phyloP scores from a whole-genome alignment of 2,888 invertebrate species.

The Leucophora obtusa region DNA sequence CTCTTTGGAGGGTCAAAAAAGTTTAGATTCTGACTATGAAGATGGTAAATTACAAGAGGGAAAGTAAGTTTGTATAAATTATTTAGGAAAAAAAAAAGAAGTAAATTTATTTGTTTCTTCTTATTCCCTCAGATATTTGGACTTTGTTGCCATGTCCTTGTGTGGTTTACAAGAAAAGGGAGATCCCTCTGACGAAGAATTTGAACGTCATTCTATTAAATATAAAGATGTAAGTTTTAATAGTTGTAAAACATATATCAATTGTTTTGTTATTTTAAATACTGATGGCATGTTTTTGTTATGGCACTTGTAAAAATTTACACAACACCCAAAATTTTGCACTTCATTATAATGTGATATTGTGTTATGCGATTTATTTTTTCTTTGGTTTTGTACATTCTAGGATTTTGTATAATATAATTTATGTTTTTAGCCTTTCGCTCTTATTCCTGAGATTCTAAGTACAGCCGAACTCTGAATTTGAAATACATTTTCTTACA shows the following conservation, averaged over 20 bases:
- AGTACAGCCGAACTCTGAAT: too few species aligned
- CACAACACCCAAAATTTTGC: too few species aligned
- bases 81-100: too few species aligned
- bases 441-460: too few species aligned
- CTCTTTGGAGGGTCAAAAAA: constrained; percentile 89
- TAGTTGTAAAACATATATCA: not conserved
- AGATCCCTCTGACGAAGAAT: constrained; percentile 81
- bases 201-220: constrained; percentile 81
- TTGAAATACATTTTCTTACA: too few species aligned
- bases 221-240: constrained; percentile 79
- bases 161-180: constrained; percentile 85
- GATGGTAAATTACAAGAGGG: constrained; percentile 82
- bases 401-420: too few species aligned
- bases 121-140: constrained; percentile 76
- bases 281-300: constrained; percentile 31
- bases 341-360: too few species aligned
- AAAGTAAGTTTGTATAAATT: constrained; percentile 74
- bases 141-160: constrained; percentile 86
- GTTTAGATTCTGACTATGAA: constrained; percentile 91
- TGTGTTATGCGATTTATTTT: too few species aligned
- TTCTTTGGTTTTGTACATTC: too few species aligned
- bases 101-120: not conserved
- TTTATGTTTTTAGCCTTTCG: too few species aligned
- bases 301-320: constrained; percentile 11
- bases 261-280: constrained; percentile 13